These are phyloP conservation scores for Calvadosia cruxmelitensis DNA, from an alignment of 30 jellyfish, hydroid and myxozoan species.

Conservation along the genomic window DNA sequence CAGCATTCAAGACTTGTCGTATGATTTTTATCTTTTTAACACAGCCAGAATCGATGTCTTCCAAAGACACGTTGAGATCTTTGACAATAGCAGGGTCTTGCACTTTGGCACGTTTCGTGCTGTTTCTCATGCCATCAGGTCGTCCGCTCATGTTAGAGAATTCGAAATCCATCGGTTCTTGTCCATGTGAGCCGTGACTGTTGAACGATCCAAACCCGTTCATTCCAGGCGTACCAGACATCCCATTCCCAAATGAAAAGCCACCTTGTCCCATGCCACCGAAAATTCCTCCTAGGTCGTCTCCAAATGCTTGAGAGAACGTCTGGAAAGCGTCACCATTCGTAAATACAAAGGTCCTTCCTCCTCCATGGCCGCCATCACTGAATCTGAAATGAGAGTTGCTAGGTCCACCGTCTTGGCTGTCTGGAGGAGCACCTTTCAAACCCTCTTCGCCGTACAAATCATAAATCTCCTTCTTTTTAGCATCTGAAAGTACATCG, in stretches of 20 bases:
- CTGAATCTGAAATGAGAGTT: constrained; percentile 9
- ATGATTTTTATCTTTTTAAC: constrained; percentile 48
- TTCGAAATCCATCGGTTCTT: constrained; percentile 34
- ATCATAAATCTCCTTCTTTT: constrained; percentile 54
- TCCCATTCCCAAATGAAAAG: constrained; percentile 16
- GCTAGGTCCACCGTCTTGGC: constrained; percentile 15
- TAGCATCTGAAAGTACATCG: constrained; percentile 76
- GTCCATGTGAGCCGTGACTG: background rate
- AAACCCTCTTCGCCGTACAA: constrained; percentile 88
- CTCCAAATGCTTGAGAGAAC: constrained; percentile 58
- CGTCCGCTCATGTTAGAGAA: constrained; percentile 7
- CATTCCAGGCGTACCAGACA: constrained; percentile 21
- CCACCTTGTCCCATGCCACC: constrained; percentile 24
- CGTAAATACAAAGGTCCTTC: constrained; percentile 48
- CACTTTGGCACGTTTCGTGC: constrained; percentile 13
- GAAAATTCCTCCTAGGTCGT: constrained; percentile 18
- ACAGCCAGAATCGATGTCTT: constrained; percentile 59
- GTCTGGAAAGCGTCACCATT: constrained; percentile 72
- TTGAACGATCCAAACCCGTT: constrained; percentile 18
- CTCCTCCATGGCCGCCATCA: constrained; percentile 27
- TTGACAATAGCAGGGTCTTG: constrained; percentile 73
- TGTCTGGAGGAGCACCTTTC: constrained; percentile 26
- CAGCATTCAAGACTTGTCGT: constrained; percentile 36
- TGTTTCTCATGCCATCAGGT: constrained; percentile 6
- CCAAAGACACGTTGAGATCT: constrained; percentile 44